Evolutionary conservation across 2,113 vertebrate genomes (phyloP), one percentile per base, ranked within the genome.

Genomic region (Amia ocellicauda): DNA sequence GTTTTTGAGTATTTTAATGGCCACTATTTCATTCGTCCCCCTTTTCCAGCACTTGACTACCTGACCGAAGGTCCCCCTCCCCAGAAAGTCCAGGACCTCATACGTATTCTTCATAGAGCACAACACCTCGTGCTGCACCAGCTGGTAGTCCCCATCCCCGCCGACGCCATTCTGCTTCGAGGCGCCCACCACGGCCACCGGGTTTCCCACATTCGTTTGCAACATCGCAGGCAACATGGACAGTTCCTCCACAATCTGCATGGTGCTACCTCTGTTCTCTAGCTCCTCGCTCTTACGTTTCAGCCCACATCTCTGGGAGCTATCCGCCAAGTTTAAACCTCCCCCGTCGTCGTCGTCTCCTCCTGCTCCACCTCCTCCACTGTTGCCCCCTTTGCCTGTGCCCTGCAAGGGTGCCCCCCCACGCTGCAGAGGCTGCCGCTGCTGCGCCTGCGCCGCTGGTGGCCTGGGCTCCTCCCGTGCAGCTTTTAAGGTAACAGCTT

Each of bases 1-100:
- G 76, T 98, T 98, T 86, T 99, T 99, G 76, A 99, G 70, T 81
- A 99, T 98, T 83, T 99, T 99, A 68, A 99, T 87, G 5, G 97
- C 97, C 85, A 99, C 95, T 0, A 97, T 91, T 73, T 98, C 96
- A 14, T 91, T 92, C 16, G 96, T 96, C 71, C 95, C 94, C 78
- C 96, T 90, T 78, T 97, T 98, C 95, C 95, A 98, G 89, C 97
- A 99, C 82, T 98, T 98, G 24, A 98, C 97, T 11, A 99, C 97
- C 80, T 99, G 97, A 54, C 97, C 97, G 23, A 99, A 99, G 68
- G 97, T 99, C 80, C 97, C 97, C 63, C 97, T 89, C 42, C 96
- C 96, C 77, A 99, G 87, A 83, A 99, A 99, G 88, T 98, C 96
- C 45, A 99, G 91, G 74, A 99, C 97, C 88, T 98, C 97, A 0